Percentiles rank a stretch among this genome's conserved stretches.
These are phyloP conservation scores for Cirrhinus mrigala DNA, from an alignment of 2,797 vertebrate species.

Conservation along the genomic window DNA sequence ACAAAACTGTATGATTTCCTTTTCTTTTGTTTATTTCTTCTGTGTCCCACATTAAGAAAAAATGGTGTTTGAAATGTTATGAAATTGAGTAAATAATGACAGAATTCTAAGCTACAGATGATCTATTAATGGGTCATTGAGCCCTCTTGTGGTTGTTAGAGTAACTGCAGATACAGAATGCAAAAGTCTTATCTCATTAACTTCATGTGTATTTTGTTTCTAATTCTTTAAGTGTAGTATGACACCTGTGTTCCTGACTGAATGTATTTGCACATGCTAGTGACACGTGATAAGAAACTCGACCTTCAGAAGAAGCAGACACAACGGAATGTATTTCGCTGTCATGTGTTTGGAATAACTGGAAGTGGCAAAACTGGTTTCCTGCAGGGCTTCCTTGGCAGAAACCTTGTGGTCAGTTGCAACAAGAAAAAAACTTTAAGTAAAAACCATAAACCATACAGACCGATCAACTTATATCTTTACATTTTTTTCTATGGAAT, in stretches of 20 bases:
- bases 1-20: not conserved
- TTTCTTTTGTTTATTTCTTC: not conserved
- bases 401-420: slow-evolving; percentile 85
- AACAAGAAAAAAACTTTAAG: not conserved
- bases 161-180: not conserved
- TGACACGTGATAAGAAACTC: slow-evolving; percentile 96
- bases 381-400: slow-evolving; percentile 92
- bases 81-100: not conserved
- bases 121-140: not conserved
- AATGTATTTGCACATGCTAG: slow-evolving; percentile 71
- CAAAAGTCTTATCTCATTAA: not conserved
- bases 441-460: slow-evolving; percentile 10
- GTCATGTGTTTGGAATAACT: slow-evolving; percentile 90
- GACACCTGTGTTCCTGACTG: not conserved
- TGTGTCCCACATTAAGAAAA: not conserved
- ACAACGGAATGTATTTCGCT: slow-evolving; percentile 94
- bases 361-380: slow-evolving; percentile 92
- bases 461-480: not conserved
- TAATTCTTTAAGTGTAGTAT: not conserved
- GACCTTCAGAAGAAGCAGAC: slow-evolving; percentile 97
- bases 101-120: not conserved
- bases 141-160: slow-evolving; percentile 4
- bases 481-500: not conserved
- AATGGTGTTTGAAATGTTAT: not conserved
- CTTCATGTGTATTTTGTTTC: not conserved